phyloP scores from a whole-genome alignment of 2,888 invertebrate genomes.

The Macaria liturata region DNA sequence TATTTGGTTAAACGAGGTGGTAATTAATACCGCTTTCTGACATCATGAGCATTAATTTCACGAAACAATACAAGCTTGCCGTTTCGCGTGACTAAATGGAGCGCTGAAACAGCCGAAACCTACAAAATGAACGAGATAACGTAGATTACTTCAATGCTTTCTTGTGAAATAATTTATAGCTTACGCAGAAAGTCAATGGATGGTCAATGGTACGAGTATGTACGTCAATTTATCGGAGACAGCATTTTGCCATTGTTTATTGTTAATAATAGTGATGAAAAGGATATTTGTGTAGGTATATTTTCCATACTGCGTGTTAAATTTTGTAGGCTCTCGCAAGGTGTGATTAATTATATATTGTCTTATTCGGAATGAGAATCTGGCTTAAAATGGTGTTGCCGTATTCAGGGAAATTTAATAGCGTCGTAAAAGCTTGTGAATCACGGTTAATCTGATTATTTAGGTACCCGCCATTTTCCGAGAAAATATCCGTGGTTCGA shows the following conservation, averaged over 20 bases:
- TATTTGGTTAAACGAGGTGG: constrained; percentile 56
- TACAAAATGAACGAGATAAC: constrained; percentile 11
- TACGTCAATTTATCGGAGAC: too few relatives aligned
- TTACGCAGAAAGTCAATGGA: not conserved
- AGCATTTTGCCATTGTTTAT: too few relatives aligned
- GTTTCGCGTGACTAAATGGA: constrained; percentile 56
- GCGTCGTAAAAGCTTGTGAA: constrained; percentile 34
- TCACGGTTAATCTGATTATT: constrained; percentile 37
- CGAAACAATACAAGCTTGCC: constrained; percentile 66
- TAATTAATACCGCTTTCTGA: constrained; percentile 68
- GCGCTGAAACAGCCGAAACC: constrained; percentile 28
- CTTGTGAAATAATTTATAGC: not conserved
- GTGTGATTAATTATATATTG: constrained; percentile 45
- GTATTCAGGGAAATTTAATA: constrained; percentile 36
- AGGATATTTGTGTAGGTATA: too few relatives aligned
- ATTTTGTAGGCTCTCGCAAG: constrained; percentile 12
- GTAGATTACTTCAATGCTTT: not conserved
- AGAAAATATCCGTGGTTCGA: constrained; percentile 28
- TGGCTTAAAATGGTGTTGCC: constrained; percentile 32
- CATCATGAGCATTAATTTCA: constrained; percentile 67
- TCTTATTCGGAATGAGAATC: constrained; percentile 38
- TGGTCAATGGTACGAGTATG: not conserved
- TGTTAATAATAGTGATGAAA: too few relatives aligned
- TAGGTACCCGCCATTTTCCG: constrained; percentile 24
- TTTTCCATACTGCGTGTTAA: constrained; percentile 18